These are phyloP conservation scores for Bucorvus abyssinicus DNA, from an alignment of 2,797 vertebrate species.

Conservation along the genomic window DNA sequence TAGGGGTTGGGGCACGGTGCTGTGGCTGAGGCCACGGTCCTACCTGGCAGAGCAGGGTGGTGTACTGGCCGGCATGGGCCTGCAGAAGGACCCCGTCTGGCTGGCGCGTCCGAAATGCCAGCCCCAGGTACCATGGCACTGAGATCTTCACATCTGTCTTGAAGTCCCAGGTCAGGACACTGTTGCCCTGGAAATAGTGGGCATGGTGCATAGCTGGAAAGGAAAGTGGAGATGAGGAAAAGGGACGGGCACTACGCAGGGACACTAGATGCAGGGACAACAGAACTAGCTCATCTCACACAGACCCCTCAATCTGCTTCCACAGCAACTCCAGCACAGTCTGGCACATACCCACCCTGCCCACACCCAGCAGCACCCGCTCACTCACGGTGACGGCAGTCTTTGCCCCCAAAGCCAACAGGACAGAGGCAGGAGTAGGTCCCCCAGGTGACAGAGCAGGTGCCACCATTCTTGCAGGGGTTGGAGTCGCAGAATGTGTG, in stretches of 20 bases:
- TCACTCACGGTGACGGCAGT: constrained; percentile 90
- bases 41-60: constrained; percentile 92
- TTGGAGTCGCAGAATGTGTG: constrained; percentile 89
- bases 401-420: constrained; percentile 93
- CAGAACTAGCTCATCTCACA: neutral
- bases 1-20: neutral
- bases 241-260: neutral
- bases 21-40: neutral
- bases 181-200: constrained; percentile 91
- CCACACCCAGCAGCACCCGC: neutral
- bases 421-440: constrained; percentile 94
- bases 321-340: neutral
- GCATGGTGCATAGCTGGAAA: constrained; percentile 89
- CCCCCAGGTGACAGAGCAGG: constrained; percentile 92
- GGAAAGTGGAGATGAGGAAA: constrained; percentile 4
- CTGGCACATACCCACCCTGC: neutral
- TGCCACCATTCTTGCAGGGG: constrained; percentile 93
- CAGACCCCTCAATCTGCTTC: neutral
- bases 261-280: neutral
- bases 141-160: constrained; percentile 91
- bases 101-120: constrained; percentile 90
- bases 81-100: constrained; percentile 88
- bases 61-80: constrained; percentile 91
- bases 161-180: constrained; percentile 93
- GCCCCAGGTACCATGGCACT: constrained; percentile 92